phyloP scores from a whole-genome alignment of 2,888 invertebrate species.

The Drosophila paucipuncta region DNA sequence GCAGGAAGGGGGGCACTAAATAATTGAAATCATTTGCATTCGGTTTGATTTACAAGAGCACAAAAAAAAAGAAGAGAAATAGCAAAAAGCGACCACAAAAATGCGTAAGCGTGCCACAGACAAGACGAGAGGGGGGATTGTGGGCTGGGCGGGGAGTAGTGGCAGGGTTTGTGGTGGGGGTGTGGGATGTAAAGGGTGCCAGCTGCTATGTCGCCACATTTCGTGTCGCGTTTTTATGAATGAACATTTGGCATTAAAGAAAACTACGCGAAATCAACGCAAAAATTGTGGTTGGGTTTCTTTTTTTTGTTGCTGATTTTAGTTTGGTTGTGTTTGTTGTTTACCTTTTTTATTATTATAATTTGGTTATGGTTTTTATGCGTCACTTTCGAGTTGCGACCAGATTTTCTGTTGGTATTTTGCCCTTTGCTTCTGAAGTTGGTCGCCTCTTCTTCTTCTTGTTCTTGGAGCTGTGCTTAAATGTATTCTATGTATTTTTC shows the following conservation, averaged over 20 bases:
- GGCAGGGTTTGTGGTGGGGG: not conserved
- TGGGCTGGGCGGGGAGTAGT: not conserved
- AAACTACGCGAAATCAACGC: not conserved
- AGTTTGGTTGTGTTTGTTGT: slow-evolving; percentile 34
- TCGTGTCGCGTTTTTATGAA: slow-evolving; percentile 62
- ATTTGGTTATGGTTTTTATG: slow-evolving; percentile 31
- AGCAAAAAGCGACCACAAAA: slow-evolving; percentile 22
- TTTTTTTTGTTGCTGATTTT: slow-evolving; percentile 5
- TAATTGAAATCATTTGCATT: slow-evolving; percentile 33
- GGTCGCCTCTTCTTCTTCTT: slow-evolving; percentile 8
- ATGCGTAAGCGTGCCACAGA: slow-evolving; percentile 13
- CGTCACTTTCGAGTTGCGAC: slow-evolving; percentile 52
- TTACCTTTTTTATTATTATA: slow-evolving; percentile 43
- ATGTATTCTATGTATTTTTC: slow-evolving; percentile 10
- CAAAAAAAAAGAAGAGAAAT: not conserved
- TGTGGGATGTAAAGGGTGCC: slow-evolving; percentile 17
- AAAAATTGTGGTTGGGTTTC: slow-evolving; percentile 5
- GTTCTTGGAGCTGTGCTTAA: not conserved
- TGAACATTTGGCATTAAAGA: slow-evolving; percentile 40
- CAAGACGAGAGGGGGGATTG: not conserved
- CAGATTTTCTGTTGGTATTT: slow-evolving; percentile 41
- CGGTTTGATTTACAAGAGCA: slow-evolving; percentile 24
- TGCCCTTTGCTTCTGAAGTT: slow-evolving; percentile 32
- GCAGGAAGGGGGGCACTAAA: not conserved
- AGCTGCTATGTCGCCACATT: slow-evolving; percentile 45